phyloP scores from a whole-genome alignment of 2,113 vertebrate genomes.

The Redunca redunca region DNA sequence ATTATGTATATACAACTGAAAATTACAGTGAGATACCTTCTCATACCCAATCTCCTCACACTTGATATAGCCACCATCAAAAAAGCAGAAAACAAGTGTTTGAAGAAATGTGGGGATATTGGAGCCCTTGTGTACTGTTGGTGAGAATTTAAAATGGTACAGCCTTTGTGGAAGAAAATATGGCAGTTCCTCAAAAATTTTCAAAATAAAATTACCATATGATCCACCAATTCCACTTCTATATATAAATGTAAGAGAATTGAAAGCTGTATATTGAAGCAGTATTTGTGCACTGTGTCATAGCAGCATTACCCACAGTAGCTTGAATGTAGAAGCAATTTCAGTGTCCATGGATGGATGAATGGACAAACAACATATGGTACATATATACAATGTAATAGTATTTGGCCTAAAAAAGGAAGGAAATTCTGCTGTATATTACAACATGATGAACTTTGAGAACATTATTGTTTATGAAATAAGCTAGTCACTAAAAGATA shows the following conservation, averaged over 20 bases:
- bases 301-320: neutral
- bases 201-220: neutral
- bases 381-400: neutral
- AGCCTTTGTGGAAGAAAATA: neutral
- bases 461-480: neutral
- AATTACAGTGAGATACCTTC: neutral
- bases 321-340: neutral
- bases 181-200: neutral
- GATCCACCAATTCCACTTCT: neutral
- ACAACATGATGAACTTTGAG: neutral
- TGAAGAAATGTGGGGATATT: neutral
- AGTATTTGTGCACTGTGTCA: neutral
- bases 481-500: neutral
- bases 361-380: neutral
- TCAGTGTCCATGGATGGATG: neutral
- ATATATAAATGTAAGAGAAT: neutral
- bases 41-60: neutral
- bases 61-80: neutral
- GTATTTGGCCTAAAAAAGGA: neutral
- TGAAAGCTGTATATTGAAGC: neutral
- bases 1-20: neutral
- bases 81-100: neutral
- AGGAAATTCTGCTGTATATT: neutral
- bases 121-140: neutral
- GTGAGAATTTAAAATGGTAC: neutral